Percentiles rank a stretch among this genome's conserved stretches.
These are phyloP conservation scores for Thalassoma bifasciatum DNA, from an alignment of 2,113 vertebrate genomes.

Conservation along the genomic window DNA sequence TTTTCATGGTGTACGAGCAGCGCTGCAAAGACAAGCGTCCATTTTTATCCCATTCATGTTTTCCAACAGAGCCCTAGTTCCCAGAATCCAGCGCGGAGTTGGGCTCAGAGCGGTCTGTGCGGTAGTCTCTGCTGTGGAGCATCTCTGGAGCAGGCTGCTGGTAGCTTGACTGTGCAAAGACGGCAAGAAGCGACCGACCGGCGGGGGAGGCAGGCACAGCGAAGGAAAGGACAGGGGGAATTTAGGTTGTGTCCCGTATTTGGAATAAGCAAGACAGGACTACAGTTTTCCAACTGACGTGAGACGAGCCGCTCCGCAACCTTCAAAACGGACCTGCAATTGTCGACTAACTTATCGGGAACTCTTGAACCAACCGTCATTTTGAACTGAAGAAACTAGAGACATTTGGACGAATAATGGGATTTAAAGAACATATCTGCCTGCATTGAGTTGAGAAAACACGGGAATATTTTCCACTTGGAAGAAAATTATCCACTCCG, in stretches of 20 bases:
- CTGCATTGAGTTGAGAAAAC: slow-evolving; percentile 60
- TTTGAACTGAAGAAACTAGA: slow-evolving; percentile 57
- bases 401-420: slow-evolving; percentile 67
- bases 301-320: slow-evolving; percentile 53
- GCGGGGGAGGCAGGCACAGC: slow-evolving; percentile 69
- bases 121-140: not conserved
- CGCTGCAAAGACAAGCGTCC: not conserved
- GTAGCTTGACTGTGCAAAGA: slow-evolving; percentile 66
- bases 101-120: not conserved
- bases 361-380: slow-evolving; percentile 29
- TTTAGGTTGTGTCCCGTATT: slow-evolving; percentile 74
- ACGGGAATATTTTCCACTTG: slow-evolving; percentile 50
- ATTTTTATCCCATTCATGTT: slow-evolving; percentile 47
- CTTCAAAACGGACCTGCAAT: slow-evolving; percentile 40
- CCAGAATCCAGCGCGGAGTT: slow-evolving; percentile 66
- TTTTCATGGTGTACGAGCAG: not conserved
- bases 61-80: slow-evolving; percentile 15
- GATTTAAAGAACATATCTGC: slow-evolving; percentile 72
- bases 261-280: slow-evolving; percentile 67
- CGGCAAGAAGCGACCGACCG: slow-evolving; percentile 71
- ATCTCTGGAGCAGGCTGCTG: slow-evolving; percentile 64
- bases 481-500: not conserved
- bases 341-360: slow-evolving; percentile 36
- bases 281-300: slow-evolving; percentile 52
- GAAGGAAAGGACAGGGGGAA: slow-evolving; percentile 53